A percentile compares a stretch with the other conserved stretches of the same genome.
Evolutionary conservation across 2,113 vertebrate species (phyloP).

Genomic region (Marcusenius ussheri): DNA sequence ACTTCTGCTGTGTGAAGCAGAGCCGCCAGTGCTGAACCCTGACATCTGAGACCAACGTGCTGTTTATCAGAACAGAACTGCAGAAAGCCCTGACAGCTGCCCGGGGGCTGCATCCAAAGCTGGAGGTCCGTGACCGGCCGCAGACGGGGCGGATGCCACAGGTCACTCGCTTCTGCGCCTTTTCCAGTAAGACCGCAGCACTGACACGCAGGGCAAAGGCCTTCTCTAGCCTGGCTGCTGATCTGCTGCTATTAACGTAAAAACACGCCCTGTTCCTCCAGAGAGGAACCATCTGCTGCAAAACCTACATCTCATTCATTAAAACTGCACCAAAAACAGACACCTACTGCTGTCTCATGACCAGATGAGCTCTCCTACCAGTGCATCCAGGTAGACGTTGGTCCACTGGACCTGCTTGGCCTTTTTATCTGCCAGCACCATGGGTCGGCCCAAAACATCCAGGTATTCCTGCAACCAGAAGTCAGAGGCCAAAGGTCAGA

Average conservation of each 20-base stretch:
- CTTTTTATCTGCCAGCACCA: constrained; percentile 78
- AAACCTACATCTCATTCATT: not conserved
- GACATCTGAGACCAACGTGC: not conserved
- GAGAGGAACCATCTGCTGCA: too few relatives aligned
- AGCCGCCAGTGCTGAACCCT: not conserved
- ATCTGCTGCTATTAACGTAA: not conserved
- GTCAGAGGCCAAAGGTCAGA: not conserved
- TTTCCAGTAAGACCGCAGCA: not conserved
- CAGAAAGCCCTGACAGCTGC: not conserved
- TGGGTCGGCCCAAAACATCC: constrained; percentile 91
- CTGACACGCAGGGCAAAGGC: not conserved
- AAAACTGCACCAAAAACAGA: not conserved
- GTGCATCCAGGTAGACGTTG: constrained; percentile 89
- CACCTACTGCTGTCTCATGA: not conserved
- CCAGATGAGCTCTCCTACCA: constrained; percentile 64
- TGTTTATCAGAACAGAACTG: not conserved
- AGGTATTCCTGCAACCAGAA: constrained; percentile 76
- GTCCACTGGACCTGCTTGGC: constrained; percentile 95
- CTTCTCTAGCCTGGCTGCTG: not conserved
- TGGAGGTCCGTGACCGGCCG: not conserved
- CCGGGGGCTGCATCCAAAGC: not conserved
- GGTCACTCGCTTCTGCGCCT: not conserved
- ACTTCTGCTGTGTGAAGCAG: not conserved
- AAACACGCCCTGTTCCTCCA: not conserved
- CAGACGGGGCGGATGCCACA: not conserved